These are phyloP conservation scores for Apostichopus leukothele DNA, from an alignment of 53 echinoderm and acorn worm genomes.

Conservation along the genomic window DNA sequence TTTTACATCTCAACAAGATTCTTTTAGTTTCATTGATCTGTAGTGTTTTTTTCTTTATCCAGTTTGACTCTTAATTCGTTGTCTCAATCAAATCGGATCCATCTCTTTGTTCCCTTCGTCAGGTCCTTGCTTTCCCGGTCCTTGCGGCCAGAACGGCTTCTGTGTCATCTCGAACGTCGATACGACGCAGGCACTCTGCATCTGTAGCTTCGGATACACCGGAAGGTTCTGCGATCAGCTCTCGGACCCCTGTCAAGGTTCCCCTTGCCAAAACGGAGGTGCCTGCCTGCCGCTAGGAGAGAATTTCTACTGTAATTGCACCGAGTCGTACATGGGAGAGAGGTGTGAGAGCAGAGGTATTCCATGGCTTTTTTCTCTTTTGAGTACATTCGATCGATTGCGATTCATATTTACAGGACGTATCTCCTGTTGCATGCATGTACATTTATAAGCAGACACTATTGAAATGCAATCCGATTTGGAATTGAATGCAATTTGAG, in stretches of 20 bases:
- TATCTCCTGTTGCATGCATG: too few species aligned
- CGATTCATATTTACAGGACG: too few species aligned
- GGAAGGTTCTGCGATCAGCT: slow-evolving; percentile 10
- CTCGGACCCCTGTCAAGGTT: slow-evolving; percentile 10
- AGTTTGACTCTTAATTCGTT: too few species aligned
- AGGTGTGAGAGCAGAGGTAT: slow-evolving; percentile 16
- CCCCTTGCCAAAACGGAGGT: slow-evolving; percentile 12
- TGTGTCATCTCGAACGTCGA: slow-evolving; percentile 28
- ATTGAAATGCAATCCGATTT: too few species aligned
- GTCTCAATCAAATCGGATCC: too few species aligned
- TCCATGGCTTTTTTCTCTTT: background rate
- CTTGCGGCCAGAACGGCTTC: slow-evolving; percentile 4
- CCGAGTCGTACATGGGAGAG: slow-evolving; percentile 19
- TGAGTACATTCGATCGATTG: background rate
- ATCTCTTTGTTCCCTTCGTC: background rate
- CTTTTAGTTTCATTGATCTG: too few species aligned
- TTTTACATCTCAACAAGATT: too few species aligned
- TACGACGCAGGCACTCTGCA: slow-evolving; percentile 10
- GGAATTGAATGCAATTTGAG: too few species aligned
- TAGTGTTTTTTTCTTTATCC: too few species aligned
- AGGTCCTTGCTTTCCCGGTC: slow-evolving; percentile 28
- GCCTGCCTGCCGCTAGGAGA: background rate
- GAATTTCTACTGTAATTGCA: slow-evolving; percentile 33
- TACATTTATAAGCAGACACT: too few species aligned
- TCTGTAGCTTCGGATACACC: slow-evolving; percentile 2